Percentiles rank a stretch among this genome's conserved stretches.
These are phyloP conservation scores for Drosophila quasianomalipes DNA, from an alignment of 2,888 invertebrate species.

Conservation along the genomic window DNA sequence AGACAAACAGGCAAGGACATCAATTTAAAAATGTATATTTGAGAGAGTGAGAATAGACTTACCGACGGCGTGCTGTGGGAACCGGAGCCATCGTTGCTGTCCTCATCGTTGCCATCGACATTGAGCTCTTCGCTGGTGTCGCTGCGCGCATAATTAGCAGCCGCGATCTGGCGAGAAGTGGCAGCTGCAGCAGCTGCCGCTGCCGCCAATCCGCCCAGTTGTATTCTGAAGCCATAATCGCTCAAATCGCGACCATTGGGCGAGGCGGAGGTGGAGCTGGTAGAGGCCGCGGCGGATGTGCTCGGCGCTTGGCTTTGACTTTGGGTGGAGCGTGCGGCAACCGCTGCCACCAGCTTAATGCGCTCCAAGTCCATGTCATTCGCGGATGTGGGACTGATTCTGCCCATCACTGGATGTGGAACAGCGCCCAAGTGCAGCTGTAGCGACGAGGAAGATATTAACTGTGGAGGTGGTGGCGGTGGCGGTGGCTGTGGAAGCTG, in stretches of 20 bases:
- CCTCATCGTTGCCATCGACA: constrained; percentile 85
- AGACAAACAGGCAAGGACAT: neutral
- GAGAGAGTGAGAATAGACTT: constrained; percentile 51
- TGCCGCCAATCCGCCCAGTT: constrained; percentile 85
- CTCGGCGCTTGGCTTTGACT: constrained; percentile 55
- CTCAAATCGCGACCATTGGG: constrained; percentile 83
- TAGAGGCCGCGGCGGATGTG: constrained; percentile 56
- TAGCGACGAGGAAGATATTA: constrained; percentile 25
- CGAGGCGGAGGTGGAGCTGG: constrained; percentile 52
- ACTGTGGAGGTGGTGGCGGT: constrained; percentile 36
- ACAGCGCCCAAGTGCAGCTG: constrained; percentile 38
- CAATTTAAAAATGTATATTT: neutral
- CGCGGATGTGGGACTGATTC: constrained; percentile 47
- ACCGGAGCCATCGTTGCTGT: constrained; percentile 84
- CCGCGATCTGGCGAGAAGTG: constrained; percentile 83
- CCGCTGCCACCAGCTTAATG: constrained; percentile 85
- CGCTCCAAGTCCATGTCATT: constrained; percentile 85
- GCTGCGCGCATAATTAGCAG: constrained; percentile 85
- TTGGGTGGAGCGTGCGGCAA: constrained; percentile 73
- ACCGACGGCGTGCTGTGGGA: constrained; percentile 85
- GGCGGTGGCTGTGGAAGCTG: constrained; percentile 30
- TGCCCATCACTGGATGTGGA: constrained; percentile 38
- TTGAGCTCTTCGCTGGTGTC: constrained; percentile 86
- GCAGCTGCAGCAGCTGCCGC: constrained; percentile 84
- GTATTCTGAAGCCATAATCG: constrained; percentile 86